Base-by-base conservation (phyloP, 2,888 invertebrate genomes). In the Melieria omissa region DNA sequence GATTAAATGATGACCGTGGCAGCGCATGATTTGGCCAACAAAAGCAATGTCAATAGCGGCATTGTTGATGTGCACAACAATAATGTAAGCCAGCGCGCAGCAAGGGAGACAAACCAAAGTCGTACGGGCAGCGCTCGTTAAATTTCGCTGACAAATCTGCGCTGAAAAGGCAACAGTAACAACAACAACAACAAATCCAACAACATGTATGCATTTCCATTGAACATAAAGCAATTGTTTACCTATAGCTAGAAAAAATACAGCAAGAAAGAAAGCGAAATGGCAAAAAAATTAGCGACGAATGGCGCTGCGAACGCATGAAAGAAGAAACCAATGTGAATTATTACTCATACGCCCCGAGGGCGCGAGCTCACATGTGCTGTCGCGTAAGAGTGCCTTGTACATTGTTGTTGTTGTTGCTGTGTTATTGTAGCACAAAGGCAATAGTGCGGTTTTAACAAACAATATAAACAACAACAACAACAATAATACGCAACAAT, bases 341-440 rank as follows among this genome's bases (percentile, higher is more conserved):
- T 16, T 29, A 16, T 16, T 58, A 29, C 58, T 58, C 58, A 58
- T 58, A 58, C 58, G 58, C 58, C 12, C 16, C 29, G 58, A 7
- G 4, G n/a, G 16, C 58, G 16, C 12, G 16, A 4, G 10, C 12
- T 5, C 12, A n/a, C 4, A n/a, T 8, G 14, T 8, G 52, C 52
- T 52, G n/a, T n/a, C 1, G 49, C 12, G 12, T 12, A 49, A 49
- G 12, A 6, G 12, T 52, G 8, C 14, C 5, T 52, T 52, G 47
- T 52, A 4, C 14, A n/a, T 52, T n/a, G 6, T 52, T 52, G 14
- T 52, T 52, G 14, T 52, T 52, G 52, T 58, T 58, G n/a, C 58
- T 58, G 10, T 6, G 10, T 41, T 58, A 58, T 58, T 58, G 29
- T 29, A 29, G 29, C 29, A 29, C 29, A 29, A 29, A 29, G 29